Conservation (phyloP, 2,797 vertebrate species). For the Phoeniculus purpureus region DNA sequence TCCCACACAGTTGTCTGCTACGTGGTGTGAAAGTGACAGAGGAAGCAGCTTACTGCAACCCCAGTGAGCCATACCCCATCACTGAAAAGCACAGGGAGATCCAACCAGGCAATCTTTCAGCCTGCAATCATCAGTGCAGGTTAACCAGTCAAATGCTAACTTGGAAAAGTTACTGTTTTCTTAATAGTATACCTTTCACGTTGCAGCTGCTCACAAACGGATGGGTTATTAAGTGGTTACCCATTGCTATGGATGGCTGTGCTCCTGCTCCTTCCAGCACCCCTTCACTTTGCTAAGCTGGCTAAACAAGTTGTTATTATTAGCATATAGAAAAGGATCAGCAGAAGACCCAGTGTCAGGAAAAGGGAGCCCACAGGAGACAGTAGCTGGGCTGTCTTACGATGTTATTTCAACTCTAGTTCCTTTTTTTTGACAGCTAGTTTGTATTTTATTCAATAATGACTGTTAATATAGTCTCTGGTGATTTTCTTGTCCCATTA, state of each 20-base stretch:
- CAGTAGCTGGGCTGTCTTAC: background rate
- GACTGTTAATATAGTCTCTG: background rate
- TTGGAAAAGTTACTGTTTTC: background rate
- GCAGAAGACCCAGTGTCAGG: background rate
- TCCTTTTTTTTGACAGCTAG: background rate
- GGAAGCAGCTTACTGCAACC: background rate
- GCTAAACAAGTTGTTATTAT: background rate
- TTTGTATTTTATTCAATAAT: background rate
- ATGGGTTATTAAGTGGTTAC: background rate
- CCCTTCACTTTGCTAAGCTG: background rate
- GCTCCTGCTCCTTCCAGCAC: background rate
- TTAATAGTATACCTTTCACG: background rate
- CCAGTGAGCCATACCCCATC: background rate
- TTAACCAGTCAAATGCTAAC: background rate
- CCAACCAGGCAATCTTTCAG: background rate
- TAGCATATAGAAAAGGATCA: background rate
- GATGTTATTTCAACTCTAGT: background rate
- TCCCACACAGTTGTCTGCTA: background rate
- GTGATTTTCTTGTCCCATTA: background rate
- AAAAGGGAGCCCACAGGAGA: background rate
- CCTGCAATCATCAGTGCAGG: background rate
- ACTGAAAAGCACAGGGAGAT: background rate
- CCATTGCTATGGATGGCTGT: background rate
- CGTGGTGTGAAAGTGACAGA: background rate
- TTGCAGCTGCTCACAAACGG: background rate